Percentiles rank a stretch among this genome's conserved stretches.
phyloP scores from a whole-genome alignment of 2,113 vertebrate species.

The Epinephelus lanceolatus region DNA sequence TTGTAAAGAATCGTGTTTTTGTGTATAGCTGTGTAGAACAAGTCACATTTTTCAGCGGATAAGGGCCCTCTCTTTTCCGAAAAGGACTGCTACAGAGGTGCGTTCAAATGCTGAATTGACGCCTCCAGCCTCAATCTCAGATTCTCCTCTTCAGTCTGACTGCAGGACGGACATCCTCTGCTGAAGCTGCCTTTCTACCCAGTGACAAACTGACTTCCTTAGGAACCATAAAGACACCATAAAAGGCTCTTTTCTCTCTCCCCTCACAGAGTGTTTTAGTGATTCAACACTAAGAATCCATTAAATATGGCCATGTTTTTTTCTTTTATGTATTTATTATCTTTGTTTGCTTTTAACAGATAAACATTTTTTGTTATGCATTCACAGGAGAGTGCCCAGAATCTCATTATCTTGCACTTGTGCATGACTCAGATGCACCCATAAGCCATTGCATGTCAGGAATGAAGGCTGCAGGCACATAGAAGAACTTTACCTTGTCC shows the following conservation, averaged over 20 bases:
- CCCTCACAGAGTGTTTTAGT: neutral
- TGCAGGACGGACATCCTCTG: conserved; percentile 49
- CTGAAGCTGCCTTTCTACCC: conserved; percentile 63
- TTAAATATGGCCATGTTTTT: conserved; percentile 44
- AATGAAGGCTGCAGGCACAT: conserved; percentile 61
- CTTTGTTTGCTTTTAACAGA: conserved; percentile 60
- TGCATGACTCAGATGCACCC: conserved; percentile 31
- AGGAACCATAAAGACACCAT: conserved; percentile 45
- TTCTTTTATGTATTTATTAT: conserved; percentile 64
- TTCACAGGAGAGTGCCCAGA: conserved; percentile 68
- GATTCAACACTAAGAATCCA: conserved; percentile 47
- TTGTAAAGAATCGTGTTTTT: conserved; percentile 63
- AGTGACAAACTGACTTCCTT: conserved; percentile 46
- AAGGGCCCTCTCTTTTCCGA: conserved; percentile 8
- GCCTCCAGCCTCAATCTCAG: conserved; percentile 37
- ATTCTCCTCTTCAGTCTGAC: neutral
- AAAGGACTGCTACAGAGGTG: conserved; percentile 52
- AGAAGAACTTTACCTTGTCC: conserved; percentile 30
- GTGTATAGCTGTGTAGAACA: conserved; percentile 65
- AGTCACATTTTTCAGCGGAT: conserved; percentile 42
- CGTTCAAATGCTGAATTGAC: conserved; percentile 9
- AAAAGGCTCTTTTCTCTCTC: neutral
- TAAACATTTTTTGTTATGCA: conserved; percentile 29
- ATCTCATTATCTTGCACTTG: conserved; percentile 48
- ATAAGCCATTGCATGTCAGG: conserved; percentile 61